Percentiles rank a stretch among this genome's conserved stretches.
These are phyloP conservation scores for Dasypus novemcinctus DNA, from an alignment of 2,113 vertebrate genomes.

Conservation along the genomic window DNA sequence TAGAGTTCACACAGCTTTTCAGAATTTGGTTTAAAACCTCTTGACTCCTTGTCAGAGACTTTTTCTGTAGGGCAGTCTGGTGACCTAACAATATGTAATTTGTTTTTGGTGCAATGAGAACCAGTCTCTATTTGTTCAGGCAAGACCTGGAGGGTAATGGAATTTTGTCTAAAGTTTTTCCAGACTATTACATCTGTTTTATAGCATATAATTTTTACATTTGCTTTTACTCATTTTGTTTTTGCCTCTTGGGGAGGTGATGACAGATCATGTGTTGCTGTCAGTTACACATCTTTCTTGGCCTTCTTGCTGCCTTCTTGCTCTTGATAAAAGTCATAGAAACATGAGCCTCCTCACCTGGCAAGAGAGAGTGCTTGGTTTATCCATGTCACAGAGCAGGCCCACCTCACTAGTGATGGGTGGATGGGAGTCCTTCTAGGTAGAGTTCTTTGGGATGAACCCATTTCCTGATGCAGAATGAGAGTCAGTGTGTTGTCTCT, in stretches of 20 bases:
- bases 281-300: background rate
- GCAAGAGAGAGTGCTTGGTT: background rate
- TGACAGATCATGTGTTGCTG: background rate
- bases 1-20: slow-evolving; percentile 22
- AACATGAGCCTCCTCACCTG: background rate
- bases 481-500: background rate
- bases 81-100: background rate
- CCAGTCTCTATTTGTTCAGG: background rate
- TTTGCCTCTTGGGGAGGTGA: background rate
- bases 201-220: background rate
- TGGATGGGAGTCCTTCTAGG: background rate
- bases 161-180: background rate
- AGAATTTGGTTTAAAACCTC: background rate
- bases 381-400: background rate
- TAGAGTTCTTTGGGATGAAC: background rate
- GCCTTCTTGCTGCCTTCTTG: background rate
- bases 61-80: background rate
- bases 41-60: background rate
- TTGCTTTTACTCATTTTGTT: background rate
- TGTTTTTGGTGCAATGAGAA: slow-evolving; percentile 8
- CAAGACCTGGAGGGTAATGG: background rate
- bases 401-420: background rate
- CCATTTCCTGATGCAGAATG: background rate
- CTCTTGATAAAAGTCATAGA: background rate
- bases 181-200: background rate